phyloP scores from a whole-genome alignment of 2,888 invertebrate species.

The Clanis bilineata region DNA sequence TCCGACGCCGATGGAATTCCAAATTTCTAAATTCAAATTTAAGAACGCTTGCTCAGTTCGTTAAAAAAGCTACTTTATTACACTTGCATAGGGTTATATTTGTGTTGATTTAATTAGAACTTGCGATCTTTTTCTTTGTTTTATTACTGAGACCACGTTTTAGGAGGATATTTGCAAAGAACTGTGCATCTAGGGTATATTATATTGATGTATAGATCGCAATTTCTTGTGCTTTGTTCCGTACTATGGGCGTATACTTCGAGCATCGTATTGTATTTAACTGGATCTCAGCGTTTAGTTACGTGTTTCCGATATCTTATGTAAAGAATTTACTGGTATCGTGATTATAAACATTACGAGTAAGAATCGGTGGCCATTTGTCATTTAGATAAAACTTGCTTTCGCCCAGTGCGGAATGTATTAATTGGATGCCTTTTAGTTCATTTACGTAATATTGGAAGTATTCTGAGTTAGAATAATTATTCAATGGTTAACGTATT shows the following conservation, averaged over 20 bases:
- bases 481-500: neutral
- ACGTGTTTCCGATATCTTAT: slow-evolving; percentile 11
- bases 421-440: neutral
- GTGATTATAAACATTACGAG: slow-evolving; percentile 21
- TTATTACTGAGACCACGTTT: too few relatives aligned
- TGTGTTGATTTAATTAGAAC: too few relatives aligned
- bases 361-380: slow-evolving; percentile 19
- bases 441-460: neutral
- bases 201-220: too few relatives aligned
- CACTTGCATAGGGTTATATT: too few relatives aligned
- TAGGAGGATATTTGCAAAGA: too few relatives aligned
- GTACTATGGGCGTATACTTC: neutral
- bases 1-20: too few relatives aligned
- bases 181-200: too few relatives aligned
- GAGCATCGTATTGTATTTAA: neutral
- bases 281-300: neutral
- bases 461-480: neutral
- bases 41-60: too few relatives aligned
- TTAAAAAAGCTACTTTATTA: too few relatives aligned
- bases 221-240: neutral
- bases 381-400: neutral
- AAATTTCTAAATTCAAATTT: too few relatives aligned
- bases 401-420: neutral
- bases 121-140: too few relatives aligned
- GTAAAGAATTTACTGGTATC: slow-evolving; percentile 14